phyloP scores from a whole-genome alignment of 1,140 invertebrate genomes.

The Drosophila willistoni region DNA sequence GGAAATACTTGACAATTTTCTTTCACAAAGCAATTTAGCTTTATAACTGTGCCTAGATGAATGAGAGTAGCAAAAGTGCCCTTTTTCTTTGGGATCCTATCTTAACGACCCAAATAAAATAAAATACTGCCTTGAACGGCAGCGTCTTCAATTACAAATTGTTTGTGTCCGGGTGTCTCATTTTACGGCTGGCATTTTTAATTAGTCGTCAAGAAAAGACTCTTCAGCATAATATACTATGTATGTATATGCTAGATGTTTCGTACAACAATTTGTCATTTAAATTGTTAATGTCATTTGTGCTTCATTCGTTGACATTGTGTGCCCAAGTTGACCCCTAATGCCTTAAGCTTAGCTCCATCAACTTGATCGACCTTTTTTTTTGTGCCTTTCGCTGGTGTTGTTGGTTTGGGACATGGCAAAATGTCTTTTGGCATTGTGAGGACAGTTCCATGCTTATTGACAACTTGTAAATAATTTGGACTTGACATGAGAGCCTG shows the following conservation, averaged over 20 bases:
- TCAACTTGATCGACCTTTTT: slow-evolving; percentile 29
- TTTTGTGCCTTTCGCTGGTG: not conserved
- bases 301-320: slow-evolving; percentile 5
- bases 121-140: not conserved
- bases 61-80: too few relatives aligned
- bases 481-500: slow-evolving; percentile 41
- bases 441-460: slow-evolving; percentile 39
- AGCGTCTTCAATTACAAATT: slow-evolving; percentile 8
- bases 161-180: slow-evolving; percentile 13
- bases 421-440: slow-evolving; percentile 15
- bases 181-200: slow-evolving; percentile 54
- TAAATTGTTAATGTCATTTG: slow-evolving; percentile 50
- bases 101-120: too few relatives aligned
- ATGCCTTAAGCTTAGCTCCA: slow-evolving; percentile 7
- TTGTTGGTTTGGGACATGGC: not conserved
- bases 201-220: slow-evolving; percentile 40
- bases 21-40: too few relatives aligned
- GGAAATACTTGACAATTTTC: too few relatives aligned
- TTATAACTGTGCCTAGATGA: too few relatives aligned
- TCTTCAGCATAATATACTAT: not conserved
- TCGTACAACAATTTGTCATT: slow-evolving; percentile 39
- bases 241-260: not conserved
- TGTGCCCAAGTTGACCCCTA: slow-evolving; percentile 11
- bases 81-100: too few relatives aligned
- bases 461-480: slow-evolving; percentile 61